Conservation (phyloP, 2,888 invertebrate species). For the Yponomeuta evonymella region DNA sequence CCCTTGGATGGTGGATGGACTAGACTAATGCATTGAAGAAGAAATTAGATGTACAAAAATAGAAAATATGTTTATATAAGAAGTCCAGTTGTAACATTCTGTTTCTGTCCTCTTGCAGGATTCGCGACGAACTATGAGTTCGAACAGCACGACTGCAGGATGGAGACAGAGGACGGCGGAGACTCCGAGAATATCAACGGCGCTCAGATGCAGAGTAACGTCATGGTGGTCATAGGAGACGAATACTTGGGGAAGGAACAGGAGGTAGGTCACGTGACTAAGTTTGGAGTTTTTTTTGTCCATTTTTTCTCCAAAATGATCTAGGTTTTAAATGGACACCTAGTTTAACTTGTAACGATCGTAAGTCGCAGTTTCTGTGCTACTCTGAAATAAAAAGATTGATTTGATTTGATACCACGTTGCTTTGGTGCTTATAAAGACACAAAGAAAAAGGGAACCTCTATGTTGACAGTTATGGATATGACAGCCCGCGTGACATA, state of each 20-base stretch:
- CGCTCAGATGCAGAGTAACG: not conserved
- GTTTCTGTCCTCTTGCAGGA: slow-evolving; percentile 31
- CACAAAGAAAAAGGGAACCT: not conserved
- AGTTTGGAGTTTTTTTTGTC: no score
- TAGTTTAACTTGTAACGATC: no score
- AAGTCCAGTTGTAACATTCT: not conserved
- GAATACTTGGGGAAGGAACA: not conserved
- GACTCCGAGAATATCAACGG: slow-evolving; percentile 7
- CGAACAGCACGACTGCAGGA: slow-evolving; percentile 41
- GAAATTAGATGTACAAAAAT: not conserved
- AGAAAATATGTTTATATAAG: not conserved
- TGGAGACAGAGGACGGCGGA: not conserved
- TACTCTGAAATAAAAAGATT: no score
- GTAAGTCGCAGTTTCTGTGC: no score
- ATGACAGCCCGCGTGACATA: no score
- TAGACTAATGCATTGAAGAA: no score
- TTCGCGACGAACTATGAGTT: slow-evolving; percentile 45
- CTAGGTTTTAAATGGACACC: no score
- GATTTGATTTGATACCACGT: no score
- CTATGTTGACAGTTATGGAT: no score
- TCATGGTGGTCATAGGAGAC: not conserved
- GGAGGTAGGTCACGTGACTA: not conserved
- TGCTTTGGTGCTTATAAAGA: no score
- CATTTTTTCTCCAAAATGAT: no score
- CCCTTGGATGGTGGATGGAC: no score